These are phyloP conservation scores for Prosopocoilus inquinatus DNA, from an alignment of 2,888 invertebrate genomes.

Conservation along the genomic window DNA sequence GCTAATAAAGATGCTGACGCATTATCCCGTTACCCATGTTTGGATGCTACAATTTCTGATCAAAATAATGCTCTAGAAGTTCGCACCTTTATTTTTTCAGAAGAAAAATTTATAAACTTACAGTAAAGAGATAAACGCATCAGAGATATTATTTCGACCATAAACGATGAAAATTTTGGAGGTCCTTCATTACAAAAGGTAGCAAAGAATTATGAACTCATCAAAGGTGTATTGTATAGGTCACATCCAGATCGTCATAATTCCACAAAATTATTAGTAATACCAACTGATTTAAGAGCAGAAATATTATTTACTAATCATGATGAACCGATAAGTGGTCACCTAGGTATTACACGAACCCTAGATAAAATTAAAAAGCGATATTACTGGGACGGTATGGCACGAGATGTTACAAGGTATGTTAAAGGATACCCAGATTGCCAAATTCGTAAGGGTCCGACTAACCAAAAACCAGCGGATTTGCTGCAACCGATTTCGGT, in stretches of 20 bases:
- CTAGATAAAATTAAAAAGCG: conserved; percentile 21
- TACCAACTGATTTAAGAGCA: conserved; percentile 18
- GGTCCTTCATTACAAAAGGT: neutral
- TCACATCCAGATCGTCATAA: conserved; percentile 11
- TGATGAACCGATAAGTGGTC: conserved; percentile 23
- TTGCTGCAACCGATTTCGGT: conserved; percentile 15
- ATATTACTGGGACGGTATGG: conserved; percentile 25
- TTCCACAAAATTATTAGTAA: conserved; percentile 21
- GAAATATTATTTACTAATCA: conserved; percentile 28
- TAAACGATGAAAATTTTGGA: neutral
- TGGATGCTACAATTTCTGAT: neutral
- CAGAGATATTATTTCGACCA: neutral
- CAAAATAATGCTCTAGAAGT: neutral
- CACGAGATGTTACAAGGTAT: neutral
- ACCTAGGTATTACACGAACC: conserved; percentile 25
- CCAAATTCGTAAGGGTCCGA: conserved; percentile 23
- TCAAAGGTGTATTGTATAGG: conserved; percentile 11
- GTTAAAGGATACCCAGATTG: conserved; percentile 27
- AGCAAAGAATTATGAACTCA: neutral
- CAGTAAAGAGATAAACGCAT: neutral
- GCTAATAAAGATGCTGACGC: conserved; percentile 15
- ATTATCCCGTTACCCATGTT: neutral
- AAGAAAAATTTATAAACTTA: neutral
- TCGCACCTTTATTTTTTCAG: neutral
- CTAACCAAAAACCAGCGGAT: conserved; percentile 19